These are phyloP conservation scores for Epinephelus moara DNA, from an alignment of 2,113 vertebrate genomes.

Conservation along the genomic window DNA sequence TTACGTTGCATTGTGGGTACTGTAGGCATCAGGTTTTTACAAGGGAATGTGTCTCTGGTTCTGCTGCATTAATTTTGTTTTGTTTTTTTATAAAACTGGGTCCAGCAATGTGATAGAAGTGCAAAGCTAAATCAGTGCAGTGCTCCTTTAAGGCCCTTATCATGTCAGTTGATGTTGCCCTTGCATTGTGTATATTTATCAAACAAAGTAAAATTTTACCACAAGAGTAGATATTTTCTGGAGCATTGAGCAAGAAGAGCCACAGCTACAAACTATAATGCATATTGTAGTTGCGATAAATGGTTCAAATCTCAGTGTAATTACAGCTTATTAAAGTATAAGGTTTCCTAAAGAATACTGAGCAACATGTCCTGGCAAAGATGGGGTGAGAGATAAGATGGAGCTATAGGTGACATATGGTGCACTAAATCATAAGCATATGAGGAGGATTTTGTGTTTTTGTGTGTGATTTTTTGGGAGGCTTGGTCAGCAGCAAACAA, in stretches of 20 bases:
- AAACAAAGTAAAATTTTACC: neutral
- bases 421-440: neutral
- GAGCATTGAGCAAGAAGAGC: neutral
- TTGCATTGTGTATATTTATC: neutral
- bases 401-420: neutral
- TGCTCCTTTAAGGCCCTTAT: neutral
- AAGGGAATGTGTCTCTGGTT: neutral
- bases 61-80: too few species aligned
- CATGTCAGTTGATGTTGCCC: neutral
- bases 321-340: neutral
- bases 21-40: neutral
- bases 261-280: neutral
- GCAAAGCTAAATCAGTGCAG: neutral
- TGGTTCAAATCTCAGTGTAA: neutral
- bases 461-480: neutral
- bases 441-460: neutral
- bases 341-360: neutral
- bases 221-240: neutral
- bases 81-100: too few species aligned
- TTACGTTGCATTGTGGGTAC: neutral
- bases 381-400: neutral
- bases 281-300: neutral
- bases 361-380: neutral
- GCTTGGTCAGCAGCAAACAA: constrained; percentile 12
- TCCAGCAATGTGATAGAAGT: neutral